Conservation (phyloP, 2,888 invertebrate genomes). For the Drosophila differens region DNA sequence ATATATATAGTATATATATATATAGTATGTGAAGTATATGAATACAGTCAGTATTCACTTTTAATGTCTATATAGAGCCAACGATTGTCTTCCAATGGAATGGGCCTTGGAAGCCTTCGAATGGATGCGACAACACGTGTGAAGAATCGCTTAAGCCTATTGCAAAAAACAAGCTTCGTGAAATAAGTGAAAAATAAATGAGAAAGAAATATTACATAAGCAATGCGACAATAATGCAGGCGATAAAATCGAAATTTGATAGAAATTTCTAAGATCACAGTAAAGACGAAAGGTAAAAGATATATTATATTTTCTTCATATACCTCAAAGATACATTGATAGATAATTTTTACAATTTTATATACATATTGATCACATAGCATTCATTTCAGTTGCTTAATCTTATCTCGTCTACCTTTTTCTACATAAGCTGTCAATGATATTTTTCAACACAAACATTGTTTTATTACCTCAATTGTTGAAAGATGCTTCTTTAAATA, state of each 20-base stretch:
- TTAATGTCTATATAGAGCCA: slow-evolving; percentile 23
- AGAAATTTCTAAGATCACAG: background rate
- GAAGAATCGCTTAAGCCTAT: slow-evolving; percentile 36
- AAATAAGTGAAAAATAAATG: slow-evolving; percentile 10
- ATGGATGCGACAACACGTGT: slow-evolving; percentile 50
- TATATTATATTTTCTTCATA: background rate
- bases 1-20: background rate
- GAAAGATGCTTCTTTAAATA: slow-evolving; percentile 41
- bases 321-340: background rate
- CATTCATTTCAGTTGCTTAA: background rate
- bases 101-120: slow-evolving; percentile 34
- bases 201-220: slow-evolving; percentile 21
- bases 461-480: slow-evolving; percentile 18
- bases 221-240: background rate
- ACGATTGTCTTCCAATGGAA: slow-evolving; percentile 38
- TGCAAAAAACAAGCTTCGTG: slow-evolving; percentile 20
- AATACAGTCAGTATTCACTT: slow-evolving; percentile 21
- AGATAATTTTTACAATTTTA: background rate
- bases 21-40: slow-evolving; percentile 13
- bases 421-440: slow-evolving; percentile 38
- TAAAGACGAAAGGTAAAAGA: background rate
- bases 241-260: background rate
- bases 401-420: slow-evolving; percentile 30
- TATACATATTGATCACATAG: background rate
- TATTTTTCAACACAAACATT: slow-evolving; percentile 28